phyloP scores from a whole-genome alignment of 2,888 invertebrate genomes.

The Stenodera caucasica region DNA sequence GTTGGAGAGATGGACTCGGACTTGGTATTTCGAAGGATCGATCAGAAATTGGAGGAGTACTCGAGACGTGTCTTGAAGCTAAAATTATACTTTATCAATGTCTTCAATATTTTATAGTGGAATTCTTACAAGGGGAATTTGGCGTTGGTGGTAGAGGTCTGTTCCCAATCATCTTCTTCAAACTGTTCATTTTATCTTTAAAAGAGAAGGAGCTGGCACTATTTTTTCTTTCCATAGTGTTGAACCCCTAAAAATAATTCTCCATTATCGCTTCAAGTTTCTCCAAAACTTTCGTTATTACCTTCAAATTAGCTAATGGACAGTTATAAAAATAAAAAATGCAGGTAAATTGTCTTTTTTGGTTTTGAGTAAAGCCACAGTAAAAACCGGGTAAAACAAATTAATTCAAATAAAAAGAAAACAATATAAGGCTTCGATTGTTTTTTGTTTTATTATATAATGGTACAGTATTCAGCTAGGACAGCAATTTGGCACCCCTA shows the following conservation, averaged over 20 bases:
- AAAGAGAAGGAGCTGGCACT: slow-evolving; percentile 43
- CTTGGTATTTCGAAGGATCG: slow-evolving; percentile 40
- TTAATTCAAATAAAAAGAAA: slow-evolving; percentile 5
- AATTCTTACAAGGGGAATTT: slow-evolving; percentile 35
- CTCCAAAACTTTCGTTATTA: slow-evolving; percentile 13
- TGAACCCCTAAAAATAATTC: slow-evolving; percentile 44
- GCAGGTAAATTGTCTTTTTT: slow-evolving; percentile 3
- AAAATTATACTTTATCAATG: background rate
- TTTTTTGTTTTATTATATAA: slow-evolving; percentile 15
- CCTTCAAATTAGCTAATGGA: slow-evolving; percentile 14
- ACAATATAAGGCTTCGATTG: slow-evolving; percentile 41
- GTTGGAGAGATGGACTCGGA: slow-evolving; percentile 57
- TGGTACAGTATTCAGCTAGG: slow-evolving; percentile 38
- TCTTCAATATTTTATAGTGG: background rate
- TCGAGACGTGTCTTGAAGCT: slow-evolving; percentile 45
- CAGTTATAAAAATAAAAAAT: slow-evolving; percentile 7
- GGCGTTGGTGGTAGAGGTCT: slow-evolving; percentile 63
- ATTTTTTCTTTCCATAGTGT: slow-evolving; percentile 48
- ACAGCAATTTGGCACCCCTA: slow-evolving; percentile 53
- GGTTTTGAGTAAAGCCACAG: background rate
- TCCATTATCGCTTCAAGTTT: slow-evolving; percentile 50
- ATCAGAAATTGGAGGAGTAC: slow-evolving; percentile 39
- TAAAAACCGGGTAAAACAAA: background rate
- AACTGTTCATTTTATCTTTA: slow-evolving; percentile 58
- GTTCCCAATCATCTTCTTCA: slow-evolving; percentile 55